A percentile compares a stretch with the other conserved stretches of the same genome.
phyloP scores from a whole-genome alignment of 35 echinoderm and acorn worm genomes.

The Hemicentrotus pulcherrimus region DNA sequence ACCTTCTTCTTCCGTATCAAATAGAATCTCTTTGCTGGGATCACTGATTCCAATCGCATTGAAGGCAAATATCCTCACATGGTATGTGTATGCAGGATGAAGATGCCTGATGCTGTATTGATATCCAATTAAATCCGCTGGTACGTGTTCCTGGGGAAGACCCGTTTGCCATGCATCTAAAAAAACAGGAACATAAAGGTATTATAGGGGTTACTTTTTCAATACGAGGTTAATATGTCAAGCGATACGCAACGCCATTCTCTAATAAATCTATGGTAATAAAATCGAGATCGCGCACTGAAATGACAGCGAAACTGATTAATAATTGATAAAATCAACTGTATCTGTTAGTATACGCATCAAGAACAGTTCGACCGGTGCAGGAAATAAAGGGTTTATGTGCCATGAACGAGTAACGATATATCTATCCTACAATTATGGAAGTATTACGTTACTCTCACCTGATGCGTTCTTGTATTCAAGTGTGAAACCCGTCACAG shows the following conservation, averaged over 20 bases:
- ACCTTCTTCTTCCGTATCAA: slow-evolving; percentile 97
- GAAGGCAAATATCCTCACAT: slow-evolving; percentile 84
- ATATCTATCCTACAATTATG: too few species aligned
- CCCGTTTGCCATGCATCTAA: slow-evolving; percentile 95
- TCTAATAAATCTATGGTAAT: too few species aligned
- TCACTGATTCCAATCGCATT: slow-evolving; percentile 89
- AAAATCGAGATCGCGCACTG: too few species aligned
- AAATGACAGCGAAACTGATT: too few species aligned
- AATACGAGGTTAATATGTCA: too few species aligned
- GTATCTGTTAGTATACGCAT: too few species aligned
- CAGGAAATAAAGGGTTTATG: too few species aligned
- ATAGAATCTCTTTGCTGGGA: slow-evolving; percentile 73
- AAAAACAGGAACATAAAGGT: not conserved
- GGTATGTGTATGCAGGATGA: slow-evolving; percentile 87
- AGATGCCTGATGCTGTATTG: slow-evolving; percentile 73
- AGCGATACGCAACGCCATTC: too few species aligned
- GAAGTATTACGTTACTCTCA: not conserved
- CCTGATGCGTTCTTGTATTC: slow-evolving; percentile 97
- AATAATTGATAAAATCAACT: too few species aligned
- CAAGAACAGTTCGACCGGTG: too few species aligned
- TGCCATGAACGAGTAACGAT: too few species aligned
- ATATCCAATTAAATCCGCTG: slow-evolving; percentile 63
- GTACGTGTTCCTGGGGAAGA: slow-evolving; percentile 70
- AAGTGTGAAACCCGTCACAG: slow-evolving; percentile 85
- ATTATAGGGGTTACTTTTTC: too few species aligned